Evolutionary conservation across 2,888 invertebrate genomes (phyloP), one percentile per base, ranked within the genome.

Genomic region (Schizotus pectinicornis): DNA sequence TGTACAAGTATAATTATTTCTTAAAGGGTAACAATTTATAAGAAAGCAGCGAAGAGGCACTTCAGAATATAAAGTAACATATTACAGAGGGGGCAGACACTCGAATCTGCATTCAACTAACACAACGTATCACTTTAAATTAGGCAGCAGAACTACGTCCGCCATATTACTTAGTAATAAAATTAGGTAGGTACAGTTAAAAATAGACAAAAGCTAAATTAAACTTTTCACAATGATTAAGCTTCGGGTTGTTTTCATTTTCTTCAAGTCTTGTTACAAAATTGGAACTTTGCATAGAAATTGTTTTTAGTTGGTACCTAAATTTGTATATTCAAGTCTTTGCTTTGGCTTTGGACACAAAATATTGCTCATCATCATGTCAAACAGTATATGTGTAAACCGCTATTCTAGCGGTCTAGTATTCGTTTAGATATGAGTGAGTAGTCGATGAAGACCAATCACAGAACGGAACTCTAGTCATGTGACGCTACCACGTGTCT

Each of bases 31-130:
- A 14, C 37, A 46, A 41, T 54, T 36, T 22, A 47, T 39, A 35
- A 47, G 31, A 41, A 52, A 52, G 47, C 31, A 36, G 37, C 43
- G 37, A 49, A 58, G 59, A 59, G 59, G 59, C 62, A 62, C 62
- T 62, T 62, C 62, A 62, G 62, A 62, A 62, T 59, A 56, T 56
- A 50, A 35, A 57, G 30, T 50, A 45, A 57, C n/a, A n/a, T 33
- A n/a, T 38, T 22, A 45, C 13, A 22, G 38, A 13, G 41, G 43
- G 12, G 37, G 33, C 35, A 35, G 14, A 22, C 49, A 49, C 33
- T 37, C 36, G 47, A 31, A 39, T 31, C 34, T 32, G 30, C 36
- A 38, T 38, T 33, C 33, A 50, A 8, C 50, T 13, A 35, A 34
- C 39, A 37, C 7, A 12, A 47, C 33, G 42, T 51, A 51, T 34